phyloP scores from a whole-genome alignment of 2,113 vertebrate species.

The Cyanocitta stelleri region DNA sequence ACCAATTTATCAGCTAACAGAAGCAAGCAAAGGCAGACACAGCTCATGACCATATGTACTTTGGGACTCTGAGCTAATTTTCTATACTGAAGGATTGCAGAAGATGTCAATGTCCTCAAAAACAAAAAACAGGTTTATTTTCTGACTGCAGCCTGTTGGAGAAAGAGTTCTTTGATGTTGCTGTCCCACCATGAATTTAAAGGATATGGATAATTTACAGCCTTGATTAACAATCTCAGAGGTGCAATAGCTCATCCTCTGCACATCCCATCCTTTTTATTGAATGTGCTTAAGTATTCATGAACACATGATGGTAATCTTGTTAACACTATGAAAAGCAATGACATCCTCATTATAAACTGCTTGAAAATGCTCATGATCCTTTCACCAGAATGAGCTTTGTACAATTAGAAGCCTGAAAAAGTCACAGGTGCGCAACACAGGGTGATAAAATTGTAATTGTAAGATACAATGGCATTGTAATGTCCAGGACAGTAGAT shows the following conservation, averaged over 20 bases:
- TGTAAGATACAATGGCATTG: constrained; percentile 34
- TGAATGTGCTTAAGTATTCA: constrained; percentile 65
- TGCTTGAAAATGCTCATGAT: constrained; percentile 69
- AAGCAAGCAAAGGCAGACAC: not conserved
- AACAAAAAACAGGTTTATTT: not conserved
- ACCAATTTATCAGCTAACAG: not conserved
- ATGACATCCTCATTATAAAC: constrained; percentile 69
- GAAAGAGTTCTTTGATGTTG: not conserved
- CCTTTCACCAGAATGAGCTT: constrained; percentile 72
- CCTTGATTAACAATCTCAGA: constrained; percentile 51
- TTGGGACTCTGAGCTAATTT: not conserved
- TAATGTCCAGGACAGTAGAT: not conserved
- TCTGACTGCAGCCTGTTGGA: not conserved
- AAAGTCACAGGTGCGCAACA: constrained; percentile 56
- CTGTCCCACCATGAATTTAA: constrained; percentile 1
- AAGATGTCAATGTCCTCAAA: not conserved
- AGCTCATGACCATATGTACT: not conserved
- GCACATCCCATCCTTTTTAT: constrained; percentile 45
- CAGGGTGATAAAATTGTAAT: constrained; percentile 70
- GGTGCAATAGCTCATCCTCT: constrained; percentile 45
- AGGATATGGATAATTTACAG: constrained; percentile 45
- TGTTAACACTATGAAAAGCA: constrained; percentile 71
- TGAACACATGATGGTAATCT: constrained; percentile 67
- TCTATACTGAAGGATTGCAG: not conserved
- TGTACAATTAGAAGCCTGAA: constrained; percentile 61